Conservation (phyloP, 2,888 invertebrate genomes). For the Rhagophthalmus giganteus region DNA sequence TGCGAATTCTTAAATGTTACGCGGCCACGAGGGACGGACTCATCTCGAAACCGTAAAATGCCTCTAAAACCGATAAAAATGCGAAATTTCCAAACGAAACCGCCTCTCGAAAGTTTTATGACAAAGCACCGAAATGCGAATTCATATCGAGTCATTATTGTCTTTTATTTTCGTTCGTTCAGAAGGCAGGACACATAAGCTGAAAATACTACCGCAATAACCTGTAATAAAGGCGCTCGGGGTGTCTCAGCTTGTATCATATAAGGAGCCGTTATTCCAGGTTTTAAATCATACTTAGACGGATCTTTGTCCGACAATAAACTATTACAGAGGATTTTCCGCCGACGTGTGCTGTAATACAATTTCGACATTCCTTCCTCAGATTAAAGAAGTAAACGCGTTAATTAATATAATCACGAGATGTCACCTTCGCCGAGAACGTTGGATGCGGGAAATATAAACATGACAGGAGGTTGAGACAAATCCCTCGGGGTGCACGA, state of each 20-base stretch:
- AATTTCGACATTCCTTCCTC: conserved; percentile 30
- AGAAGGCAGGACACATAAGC: conserved; percentile 46
- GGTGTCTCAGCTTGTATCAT: conserved; percentile 46
- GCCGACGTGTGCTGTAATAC: conserved; percentile 33
- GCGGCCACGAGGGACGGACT: too few relatives aligned
- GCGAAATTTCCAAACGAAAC: conserved; percentile 2
- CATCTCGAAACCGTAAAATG: too few relatives aligned
- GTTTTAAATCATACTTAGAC: conserved; percentile 50
- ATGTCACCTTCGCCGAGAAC: conserved; percentile 16
- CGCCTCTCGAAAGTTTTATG: conserved; percentile 20
- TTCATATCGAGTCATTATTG: conserved; percentile 43
- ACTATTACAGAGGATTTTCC: conserved; percentile 39
- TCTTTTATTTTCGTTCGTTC: conserved; percentile 41
- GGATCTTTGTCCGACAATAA: conserved; percentile 41
- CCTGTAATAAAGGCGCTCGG: conserved; percentile 52
- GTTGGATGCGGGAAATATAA: conserved; percentile 37
- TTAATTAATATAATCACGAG: conserved; percentile 20
- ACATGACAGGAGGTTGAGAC: conserved; percentile 46
- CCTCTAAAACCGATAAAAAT: too few relatives aligned
- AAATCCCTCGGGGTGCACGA: conserved; percentile 41
- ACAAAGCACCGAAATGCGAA: conserved; percentile 26
- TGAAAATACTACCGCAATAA: conserved; percentile 55
- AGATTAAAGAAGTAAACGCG: conserved; percentile 11
- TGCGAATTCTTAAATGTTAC: conserved; percentile 23
- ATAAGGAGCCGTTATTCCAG: conserved; percentile 37